A percentile compares a stretch with the other conserved stretches of the same genome.
phyloP scores from a whole-genome alignment of 2,113 vertebrate species.

The Uropsilus gracilis region DNA sequence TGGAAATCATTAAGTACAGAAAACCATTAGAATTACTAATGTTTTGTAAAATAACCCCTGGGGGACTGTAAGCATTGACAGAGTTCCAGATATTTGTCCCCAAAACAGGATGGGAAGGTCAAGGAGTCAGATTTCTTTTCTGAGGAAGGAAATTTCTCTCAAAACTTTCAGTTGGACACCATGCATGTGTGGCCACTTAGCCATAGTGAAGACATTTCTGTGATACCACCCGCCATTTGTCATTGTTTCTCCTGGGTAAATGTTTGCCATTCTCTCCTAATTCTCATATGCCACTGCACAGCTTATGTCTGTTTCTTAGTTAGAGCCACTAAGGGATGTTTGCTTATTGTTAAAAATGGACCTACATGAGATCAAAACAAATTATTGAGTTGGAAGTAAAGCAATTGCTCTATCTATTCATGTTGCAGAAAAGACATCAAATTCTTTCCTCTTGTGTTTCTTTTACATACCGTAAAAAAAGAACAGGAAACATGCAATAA shows the following conservation, averaged over 20 bases:
- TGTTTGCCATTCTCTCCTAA: background rate
- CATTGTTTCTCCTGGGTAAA: background rate
- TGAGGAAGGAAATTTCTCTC: background rate
- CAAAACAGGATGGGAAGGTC: background rate
- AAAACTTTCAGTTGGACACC: background rate
- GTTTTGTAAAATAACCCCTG: constrained; percentile 58
- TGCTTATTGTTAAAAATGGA: background rate
- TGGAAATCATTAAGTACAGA: constrained; percentile 55
- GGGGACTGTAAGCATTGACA: background rate
- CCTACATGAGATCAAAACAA: background rate
- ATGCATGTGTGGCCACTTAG: background rate
- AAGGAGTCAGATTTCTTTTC: constrained; percentile 22
- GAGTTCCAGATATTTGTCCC: constrained; percentile 18
- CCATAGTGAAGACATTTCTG: background rate
- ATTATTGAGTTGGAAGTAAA: background rate
- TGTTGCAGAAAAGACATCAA: background rate
- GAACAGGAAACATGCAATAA: constrained; percentile 25
- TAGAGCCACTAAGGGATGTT: background rate
- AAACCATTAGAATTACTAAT: constrained; percentile 53
- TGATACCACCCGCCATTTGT: accelerated
- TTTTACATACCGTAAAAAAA: constrained; percentile 17
- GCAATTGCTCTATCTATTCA: background rate
- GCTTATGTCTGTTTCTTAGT: background rate
- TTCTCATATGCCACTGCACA: background rate
- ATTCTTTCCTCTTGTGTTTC: background rate